Percentiles rank a stretch among this genome's conserved stretches.
These are phyloP conservation scores for Eristalis tenax DNA, from an alignment of 2,888 invertebrate species.

Conservation along the genomic window DNA sequence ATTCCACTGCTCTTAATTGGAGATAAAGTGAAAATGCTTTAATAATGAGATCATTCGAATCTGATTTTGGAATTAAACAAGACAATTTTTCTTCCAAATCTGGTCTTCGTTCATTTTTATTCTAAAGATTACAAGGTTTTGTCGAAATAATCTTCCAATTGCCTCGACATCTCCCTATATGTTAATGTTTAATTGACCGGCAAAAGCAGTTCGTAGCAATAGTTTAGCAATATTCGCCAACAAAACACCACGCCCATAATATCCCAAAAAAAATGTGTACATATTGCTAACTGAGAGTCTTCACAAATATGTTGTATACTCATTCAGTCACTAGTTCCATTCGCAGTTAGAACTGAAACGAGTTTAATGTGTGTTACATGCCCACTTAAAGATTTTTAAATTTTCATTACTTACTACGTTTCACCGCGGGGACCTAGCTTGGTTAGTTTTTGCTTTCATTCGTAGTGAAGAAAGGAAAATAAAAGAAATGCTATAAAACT, in stretches of 20 bases:
- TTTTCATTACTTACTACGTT: slow-evolving; percentile 54
- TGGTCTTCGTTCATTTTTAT: neutral
- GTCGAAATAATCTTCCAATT: neutral
- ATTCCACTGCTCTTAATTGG: neutral
- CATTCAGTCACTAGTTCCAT: neutral
- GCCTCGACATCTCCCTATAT: neutral
- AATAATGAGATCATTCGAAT: neutral
- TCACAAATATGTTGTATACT: no score
- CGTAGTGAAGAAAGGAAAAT: neutral
- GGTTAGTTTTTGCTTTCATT: neutral
- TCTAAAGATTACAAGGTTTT: neutral
- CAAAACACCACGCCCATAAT: neutral
- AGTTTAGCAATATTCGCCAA: neutral
- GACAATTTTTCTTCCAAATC: neutral
- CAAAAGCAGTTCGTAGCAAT: neutral
- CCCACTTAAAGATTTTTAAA: slow-evolving; percentile 24
- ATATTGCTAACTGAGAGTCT: neutral
- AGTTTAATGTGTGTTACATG: slow-evolving; percentile 2
- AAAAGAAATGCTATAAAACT: slow-evolving; percentile 19
- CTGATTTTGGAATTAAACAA: neutral
- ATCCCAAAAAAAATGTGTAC: neutral
- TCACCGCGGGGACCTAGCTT: slow-evolving; percentile 21
- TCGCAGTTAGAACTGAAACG: neutral
- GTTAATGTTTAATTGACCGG: slow-evolving; percentile 20
- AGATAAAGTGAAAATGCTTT: neutral